These are phyloP conservation scores for Pseudomyrmex concolor DNA, from an alignment of 1,140 invertebrate species.

Conservation along the genomic window DNA sequence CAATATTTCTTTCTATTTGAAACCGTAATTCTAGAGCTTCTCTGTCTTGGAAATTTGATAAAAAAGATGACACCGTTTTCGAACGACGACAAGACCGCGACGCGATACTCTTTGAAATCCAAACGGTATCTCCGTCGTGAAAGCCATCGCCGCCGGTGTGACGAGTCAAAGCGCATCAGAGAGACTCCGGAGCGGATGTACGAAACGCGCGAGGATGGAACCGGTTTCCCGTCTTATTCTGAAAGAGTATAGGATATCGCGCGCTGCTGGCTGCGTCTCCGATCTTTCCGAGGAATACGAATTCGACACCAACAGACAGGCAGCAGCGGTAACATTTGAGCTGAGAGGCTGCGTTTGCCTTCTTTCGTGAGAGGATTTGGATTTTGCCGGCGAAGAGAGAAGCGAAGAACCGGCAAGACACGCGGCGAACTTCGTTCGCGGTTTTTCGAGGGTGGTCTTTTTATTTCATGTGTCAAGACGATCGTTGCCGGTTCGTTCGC, in stretches of 20 bases:
- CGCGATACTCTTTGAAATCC: constrained; percentile 41
- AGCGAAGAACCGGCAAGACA: neutral
- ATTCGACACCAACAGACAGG: constrained; percentile 34
- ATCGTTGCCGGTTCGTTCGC: constrained; percentile 4
- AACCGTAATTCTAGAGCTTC: constrained; percentile 23
- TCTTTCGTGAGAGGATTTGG: constrained; percentile 28
- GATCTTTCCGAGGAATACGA: constrained; percentile 41
- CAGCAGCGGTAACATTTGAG: neutral
- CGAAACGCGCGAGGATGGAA: neutral
- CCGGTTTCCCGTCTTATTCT: constrained; percentile 30
- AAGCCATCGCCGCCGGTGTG: neutral
- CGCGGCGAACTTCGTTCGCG: neutral
- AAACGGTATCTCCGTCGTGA: neutral
- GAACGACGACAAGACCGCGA: neutral
- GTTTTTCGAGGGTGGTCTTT: constrained; percentile 8
- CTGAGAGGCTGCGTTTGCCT: constrained; percentile 30
- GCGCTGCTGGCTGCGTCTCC: constrained; percentile 5
- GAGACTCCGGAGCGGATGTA: constrained; percentile 31
- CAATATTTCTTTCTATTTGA: neutral
- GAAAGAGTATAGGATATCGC: constrained; percentile 54
- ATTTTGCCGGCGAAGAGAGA: constrained; percentile 2
- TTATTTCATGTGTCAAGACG: neutral
- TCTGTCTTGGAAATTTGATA: constrained; percentile 32
- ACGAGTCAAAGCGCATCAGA: constrained; percentile 32
- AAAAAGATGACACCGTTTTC: constrained; percentile 7